Conservation (phyloP, 2,888 invertebrate species). For the Pseudanteris insignis region DNA sequence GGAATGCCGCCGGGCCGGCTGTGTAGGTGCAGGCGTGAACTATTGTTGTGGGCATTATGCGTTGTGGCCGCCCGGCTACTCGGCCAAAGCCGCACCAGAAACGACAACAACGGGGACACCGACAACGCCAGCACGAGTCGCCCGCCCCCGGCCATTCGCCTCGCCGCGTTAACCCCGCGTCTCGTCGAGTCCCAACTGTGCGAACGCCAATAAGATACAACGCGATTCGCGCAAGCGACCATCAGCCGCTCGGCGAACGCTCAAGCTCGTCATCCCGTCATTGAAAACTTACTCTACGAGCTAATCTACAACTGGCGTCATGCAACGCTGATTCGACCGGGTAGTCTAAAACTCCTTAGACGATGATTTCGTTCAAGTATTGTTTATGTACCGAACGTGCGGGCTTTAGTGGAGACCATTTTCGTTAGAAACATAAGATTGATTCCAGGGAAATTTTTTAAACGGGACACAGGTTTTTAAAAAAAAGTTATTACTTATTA, state of each 20-base stretch:
- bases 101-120: constrained; percentile 57
- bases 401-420: no score
- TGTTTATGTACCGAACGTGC: no score
- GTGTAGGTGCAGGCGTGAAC: no score
- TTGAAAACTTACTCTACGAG: constrained; percentile 1
- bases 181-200: constrained; percentile 21
- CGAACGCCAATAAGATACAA: constrained; percentile 33
- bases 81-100: constrained; percentile 51
- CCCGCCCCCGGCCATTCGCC: constrained; percentile 7
- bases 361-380: no score
- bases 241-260: constrained; percentile 11
- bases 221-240: constrained; percentile 12
- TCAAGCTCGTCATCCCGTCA: constrained; percentile 26
- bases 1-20: no score
- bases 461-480: no score
- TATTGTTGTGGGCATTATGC: constrained; percentile 66
- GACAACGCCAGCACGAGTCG: constrained; percentile 49
- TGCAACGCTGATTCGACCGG: no score
- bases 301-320: no score
- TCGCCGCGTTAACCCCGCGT: constrained; percentile 21
- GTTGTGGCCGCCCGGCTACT: constrained; percentile 56
- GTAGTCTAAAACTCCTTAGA: no score
- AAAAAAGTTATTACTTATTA: no score
- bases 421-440: no score
- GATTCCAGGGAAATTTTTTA: no score